Evolutionary conservation across 2,888 invertebrate genomes (phyloP), one percentile per base, ranked within the genome.

Genomic region (Callimorpha dominula): DNA sequence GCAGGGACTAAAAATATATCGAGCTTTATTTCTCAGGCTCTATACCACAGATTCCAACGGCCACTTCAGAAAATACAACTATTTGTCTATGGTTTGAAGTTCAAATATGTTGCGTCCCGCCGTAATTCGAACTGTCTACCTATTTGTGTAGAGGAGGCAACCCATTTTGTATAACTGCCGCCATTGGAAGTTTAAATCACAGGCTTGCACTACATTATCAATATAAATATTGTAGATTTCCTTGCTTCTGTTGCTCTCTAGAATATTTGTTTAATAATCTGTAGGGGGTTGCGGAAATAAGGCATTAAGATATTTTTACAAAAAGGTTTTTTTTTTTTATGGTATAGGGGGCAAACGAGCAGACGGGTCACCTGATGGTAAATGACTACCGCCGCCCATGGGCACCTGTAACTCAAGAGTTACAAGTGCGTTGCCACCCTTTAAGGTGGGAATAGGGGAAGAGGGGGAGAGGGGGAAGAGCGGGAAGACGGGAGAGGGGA

Each of bases 111-210:
- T 50, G 67, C 65, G 50, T 73, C 63, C 75, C 60, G 70, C 77
- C 76, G 69, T 82, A 78, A 80, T 83, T 78, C 40, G 75, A 75
- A 71, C 68, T 74, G 81, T 72, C 67, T 78, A 67, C 72, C 68
- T 74, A 70, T 74, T 76, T 71, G 72, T 70, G 76, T 62, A 52
- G 66, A 46, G 68, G 68, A 72, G 71, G 65, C 64, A 17, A 31
- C 65, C 71, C 74, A 76, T 82, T 82, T 79, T 82, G 75, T 81
- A 68, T 72, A 81, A 78, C 57, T 65, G 72, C 73, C 31, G 64
- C 71, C 72, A 64, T 74, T 71, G 68, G 64, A 50, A 70, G 69
- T 43, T 72, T 75, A 78, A 77, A 81, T 75, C 74, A 82, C 72
- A 72, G 73, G 42, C 52, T 72, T 66, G 67, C 49, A 73, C 68